These are phyloP conservation scores for Drosophila sordidula DNA, from an alignment of 2,888 invertebrate species.

Conservation along the genomic window DNA sequence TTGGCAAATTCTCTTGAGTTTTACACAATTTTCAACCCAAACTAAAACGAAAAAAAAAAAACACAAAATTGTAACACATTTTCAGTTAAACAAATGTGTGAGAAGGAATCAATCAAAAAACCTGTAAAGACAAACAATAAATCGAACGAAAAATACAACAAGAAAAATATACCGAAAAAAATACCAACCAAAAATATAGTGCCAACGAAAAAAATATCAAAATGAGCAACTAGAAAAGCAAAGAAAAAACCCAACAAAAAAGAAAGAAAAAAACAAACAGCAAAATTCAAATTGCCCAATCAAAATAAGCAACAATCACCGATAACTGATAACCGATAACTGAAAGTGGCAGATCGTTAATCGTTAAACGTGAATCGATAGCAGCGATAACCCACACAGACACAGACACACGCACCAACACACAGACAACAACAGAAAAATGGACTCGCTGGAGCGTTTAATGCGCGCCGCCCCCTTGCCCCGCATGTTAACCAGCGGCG, in stretches of 20 bases:
- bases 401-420: neutral
- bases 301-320: conserved; percentile 20
- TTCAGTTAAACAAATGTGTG: conserved; percentile 40
- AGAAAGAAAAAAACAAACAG: conserved; percentile 16
- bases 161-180: conserved; percentile 36
- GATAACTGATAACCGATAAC: conserved; percentile 23
- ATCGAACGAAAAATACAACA: conserved; percentile 45
- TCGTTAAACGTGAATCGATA: conserved; percentile 23
- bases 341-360: conserved; percentile 7
- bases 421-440: conserved; percentile 75
- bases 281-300: conserved; percentile 21
- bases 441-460: conserved; percentile 93
- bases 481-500: conserved; percentile 87
- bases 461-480: conserved; percentile 90
- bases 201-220: conserved; percentile 23
- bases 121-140: conserved; percentile 44
- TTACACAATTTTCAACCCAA: neutral
- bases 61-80: conserved; percentile 5
- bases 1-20: conserved; percentile 56
- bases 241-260: conserved; percentile 3
- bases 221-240: conserved; percentile 18
- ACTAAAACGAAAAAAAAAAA: neutral
- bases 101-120: conserved; percentile 31
- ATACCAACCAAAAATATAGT: conserved; percentile 35
- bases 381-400: conserved; percentile 18